phyloP scores from a whole-genome alignment of 2,797 vertebrate species.

The Coregonus suidteri region DNA sequence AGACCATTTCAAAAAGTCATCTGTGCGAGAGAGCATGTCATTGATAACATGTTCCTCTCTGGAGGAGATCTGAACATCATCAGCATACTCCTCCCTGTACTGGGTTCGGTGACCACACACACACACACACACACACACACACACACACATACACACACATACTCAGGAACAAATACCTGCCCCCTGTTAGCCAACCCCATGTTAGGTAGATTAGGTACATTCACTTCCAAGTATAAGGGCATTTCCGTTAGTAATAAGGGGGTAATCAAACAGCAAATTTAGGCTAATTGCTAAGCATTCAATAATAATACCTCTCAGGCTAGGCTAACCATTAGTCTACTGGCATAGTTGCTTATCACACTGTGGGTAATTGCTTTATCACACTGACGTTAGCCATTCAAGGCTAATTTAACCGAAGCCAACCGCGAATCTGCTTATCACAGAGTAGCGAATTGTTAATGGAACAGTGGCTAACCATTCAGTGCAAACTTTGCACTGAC shows the following conservation, averaged over 20 bases:
- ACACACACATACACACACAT: slow-evolving; percentile 32
- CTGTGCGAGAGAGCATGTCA: too few relatives aligned
- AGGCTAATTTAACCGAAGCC: slow-evolving; percentile 10
- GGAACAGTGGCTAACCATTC: slow-evolving; percentile 21
- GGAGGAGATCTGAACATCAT: too few relatives aligned
- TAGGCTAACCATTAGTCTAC: slow-evolving; percentile 22
- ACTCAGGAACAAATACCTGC: neutral
- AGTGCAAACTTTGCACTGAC: slow-evolving; percentile 21
- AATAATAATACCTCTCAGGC: slow-evolving; percentile 16
- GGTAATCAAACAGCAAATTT: neutral
- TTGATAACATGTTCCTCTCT: too few relatives aligned
- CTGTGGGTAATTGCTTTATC: slow-evolving; percentile 28
- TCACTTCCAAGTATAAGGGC: neutral
- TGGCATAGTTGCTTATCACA: slow-evolving; percentile 35
- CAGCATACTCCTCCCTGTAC: too few relatives aligned
- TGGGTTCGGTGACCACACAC: too few relatives aligned
- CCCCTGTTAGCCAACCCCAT: too few relatives aligned
- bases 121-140: slow-evolving; percentile 18
- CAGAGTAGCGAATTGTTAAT: slow-evolving; percentile 34
- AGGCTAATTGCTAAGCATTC: slow-evolving; percentile 32
- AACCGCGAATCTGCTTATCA: slow-evolving; percentile 24
- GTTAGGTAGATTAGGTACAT: too few relatives aligned
- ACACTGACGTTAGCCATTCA: slow-evolving; percentile 28
- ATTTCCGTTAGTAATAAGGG: neutral
- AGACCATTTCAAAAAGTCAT: too few relatives aligned